Percentiles rank a stretch among this genome's conserved stretches.
phyloP scores from a whole-genome alignment of 2,888 invertebrate species.

The Standfussiana lucernea region DNA sequence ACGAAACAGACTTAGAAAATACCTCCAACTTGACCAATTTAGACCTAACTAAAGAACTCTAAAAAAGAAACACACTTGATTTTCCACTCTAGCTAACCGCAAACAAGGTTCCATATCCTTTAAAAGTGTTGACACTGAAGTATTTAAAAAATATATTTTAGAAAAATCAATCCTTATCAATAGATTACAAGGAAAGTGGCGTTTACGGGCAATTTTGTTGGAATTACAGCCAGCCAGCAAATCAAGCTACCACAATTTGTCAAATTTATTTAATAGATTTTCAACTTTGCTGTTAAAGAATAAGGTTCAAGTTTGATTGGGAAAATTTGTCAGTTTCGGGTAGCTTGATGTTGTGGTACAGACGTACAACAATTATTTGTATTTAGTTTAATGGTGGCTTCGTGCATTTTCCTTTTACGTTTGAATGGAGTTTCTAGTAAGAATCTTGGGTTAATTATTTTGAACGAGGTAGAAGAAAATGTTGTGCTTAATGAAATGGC shows the following conservation, averaged over 20 bases:
- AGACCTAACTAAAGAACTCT: not conserved
- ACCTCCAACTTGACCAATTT: slow-evolving; percentile 19
- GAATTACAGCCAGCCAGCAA: too few species aligned
- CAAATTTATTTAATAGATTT: too few species aligned
- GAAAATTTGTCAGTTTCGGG: too few species aligned
- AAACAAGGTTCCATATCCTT: slow-evolving; percentile 2
- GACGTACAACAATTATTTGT: slow-evolving; percentile 48
- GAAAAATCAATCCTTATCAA: slow-evolving; percentile 43
- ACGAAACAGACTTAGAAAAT: slow-evolving; percentile 19
- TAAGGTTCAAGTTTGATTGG: too few species aligned
- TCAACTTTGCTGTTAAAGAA: too few species aligned
- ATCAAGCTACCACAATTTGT: too few species aligned
- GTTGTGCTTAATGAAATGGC: not conserved
- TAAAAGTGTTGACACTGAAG: not conserved
- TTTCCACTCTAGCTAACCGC: fast-evolving
- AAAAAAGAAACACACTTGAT: not conserved
- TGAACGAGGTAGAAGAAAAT: slow-evolving; percentile 5
- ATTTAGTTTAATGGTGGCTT: slow-evolving; percentile 20
- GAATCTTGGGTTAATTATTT: not conserved
- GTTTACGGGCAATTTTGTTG: slow-evolving; percentile 52
- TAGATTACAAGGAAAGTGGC: slow-evolving; percentile 18
- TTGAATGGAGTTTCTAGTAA: not conserved
- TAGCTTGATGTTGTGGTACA: too few species aligned
- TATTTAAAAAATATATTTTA: slow-evolving; percentile 24
- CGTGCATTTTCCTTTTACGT: slow-evolving; percentile 1